Conservation (phyloP, 2,113 vertebrate genomes). For the Corvus moneduloides region DNA sequence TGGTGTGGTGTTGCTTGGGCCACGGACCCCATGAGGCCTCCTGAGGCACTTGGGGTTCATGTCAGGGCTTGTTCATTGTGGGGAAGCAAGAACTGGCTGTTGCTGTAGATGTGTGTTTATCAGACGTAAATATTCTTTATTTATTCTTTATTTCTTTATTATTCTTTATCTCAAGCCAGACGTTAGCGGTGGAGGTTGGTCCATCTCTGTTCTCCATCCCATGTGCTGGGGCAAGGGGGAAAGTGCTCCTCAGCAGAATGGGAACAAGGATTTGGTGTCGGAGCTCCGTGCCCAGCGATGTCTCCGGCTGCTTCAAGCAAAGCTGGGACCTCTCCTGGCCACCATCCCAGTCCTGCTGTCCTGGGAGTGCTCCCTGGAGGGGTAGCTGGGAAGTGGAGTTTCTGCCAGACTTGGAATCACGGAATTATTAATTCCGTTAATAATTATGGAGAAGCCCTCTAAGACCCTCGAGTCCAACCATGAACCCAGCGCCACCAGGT, state of each 20-base stretch:
- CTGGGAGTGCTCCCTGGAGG: neutral
- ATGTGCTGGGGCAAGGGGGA: neutral
- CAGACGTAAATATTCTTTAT: neutral
- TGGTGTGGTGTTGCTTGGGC: neutral
- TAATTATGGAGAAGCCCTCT: neutral
- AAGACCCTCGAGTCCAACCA: neutral
- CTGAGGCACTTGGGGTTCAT: rapidly evolving
- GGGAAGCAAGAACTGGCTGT: neutral
- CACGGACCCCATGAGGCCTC: rapidly evolving
- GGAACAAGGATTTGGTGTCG: neutral
- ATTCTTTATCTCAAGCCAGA: neutral
- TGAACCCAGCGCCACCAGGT: neutral
- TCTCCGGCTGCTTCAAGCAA: neutral
- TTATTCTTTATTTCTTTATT: neutral
- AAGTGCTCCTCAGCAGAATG: neutral
- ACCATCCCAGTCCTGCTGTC: neutral
- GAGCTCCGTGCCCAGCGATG: rapidly evolving
- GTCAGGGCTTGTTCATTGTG: neutral
- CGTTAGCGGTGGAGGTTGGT: rapidly evolving
- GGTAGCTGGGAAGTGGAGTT: neutral
- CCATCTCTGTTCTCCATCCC: neutral
- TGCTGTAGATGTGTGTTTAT: rapidly evolving
- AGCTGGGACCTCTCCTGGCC: neutral
- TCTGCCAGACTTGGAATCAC: neutral
- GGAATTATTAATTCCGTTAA: neutral